phyloP scores from a whole-genome alignment of 1,140 invertebrate species.

The Eumeta japonica region DNA sequence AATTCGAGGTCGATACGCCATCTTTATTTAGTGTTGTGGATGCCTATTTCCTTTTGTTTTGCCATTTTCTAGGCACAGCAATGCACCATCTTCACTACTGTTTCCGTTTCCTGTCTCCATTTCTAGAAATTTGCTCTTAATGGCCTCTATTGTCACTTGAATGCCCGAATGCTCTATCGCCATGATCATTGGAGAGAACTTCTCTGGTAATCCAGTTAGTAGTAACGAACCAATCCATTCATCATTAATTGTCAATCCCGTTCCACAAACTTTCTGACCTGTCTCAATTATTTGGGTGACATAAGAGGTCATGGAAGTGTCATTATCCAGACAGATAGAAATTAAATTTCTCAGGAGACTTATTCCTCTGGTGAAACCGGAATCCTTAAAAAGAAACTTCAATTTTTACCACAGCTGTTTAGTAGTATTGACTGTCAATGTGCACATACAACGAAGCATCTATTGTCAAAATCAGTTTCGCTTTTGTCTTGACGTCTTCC shows the following conservation, averaged over 20 bases:
- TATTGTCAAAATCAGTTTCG: constrained; percentile 11
- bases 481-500: constrained; percentile 2
- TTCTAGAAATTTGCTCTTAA: constrained; percentile 21
- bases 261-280: constrained; percentile 14
- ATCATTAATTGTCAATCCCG: constrained; percentile 12
- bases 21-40: constrained; percentile 3
- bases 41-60: constrained; percentile 5
- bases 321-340: constrained; percentile 13
- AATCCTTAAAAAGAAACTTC: constrained; percentile 14
- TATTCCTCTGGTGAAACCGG: constrained; percentile 14
- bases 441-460: constrained; percentile 18
- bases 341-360: constrained; percentile 12
- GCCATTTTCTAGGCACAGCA: constrained; percentile 5
- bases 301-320: constrained; percentile 10
- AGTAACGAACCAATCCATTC: constrained; percentile 28
- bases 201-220: constrained; percentile 24
- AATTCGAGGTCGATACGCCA: background rate
- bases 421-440: constrained; percentile 15
- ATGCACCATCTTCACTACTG: constrained; percentile 1
- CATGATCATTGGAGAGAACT: too few species aligned
- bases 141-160: constrained; percentile 13
- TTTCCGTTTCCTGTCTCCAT: constrained; percentile 7
- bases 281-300: constrained; percentile 10
- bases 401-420: constrained; percentile 22
- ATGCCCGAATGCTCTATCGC: constrained; percentile 31